A percentile compares a stretch with the other conserved stretches of the same genome.
These are phyloP conservation scores for Casuarius casuarius DNA, from an alignment of 2,113 vertebrate genomes.

Conservation along the genomic window DNA sequence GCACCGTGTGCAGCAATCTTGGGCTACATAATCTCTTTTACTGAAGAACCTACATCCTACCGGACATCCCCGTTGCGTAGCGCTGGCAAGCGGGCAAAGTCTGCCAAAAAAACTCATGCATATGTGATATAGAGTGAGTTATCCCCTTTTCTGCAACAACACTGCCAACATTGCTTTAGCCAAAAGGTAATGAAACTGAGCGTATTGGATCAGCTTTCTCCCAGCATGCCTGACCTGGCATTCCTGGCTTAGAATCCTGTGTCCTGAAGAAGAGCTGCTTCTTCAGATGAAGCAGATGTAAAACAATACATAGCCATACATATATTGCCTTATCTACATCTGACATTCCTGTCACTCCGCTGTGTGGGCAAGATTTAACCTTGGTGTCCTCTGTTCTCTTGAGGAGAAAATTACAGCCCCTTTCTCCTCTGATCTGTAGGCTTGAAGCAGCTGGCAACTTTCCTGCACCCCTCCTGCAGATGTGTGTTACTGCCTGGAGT, in stretches of 20 bases:
- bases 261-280: not conserved
- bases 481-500: not conserved
- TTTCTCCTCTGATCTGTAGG: conserved; percentile 35
- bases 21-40: not conserved
- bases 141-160: not conserved
- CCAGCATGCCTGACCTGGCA: not conserved
- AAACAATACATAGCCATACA: not conserved
- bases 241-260: not conserved
- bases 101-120: not conserved
- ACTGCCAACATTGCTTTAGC: not conserved
- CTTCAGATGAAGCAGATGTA: not conserved
- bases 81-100: not conserved
- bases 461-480: conserved; percentile 3
- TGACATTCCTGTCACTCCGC: not conserved
- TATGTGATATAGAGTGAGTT: not conserved
- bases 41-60: not conserved
- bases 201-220: not conserved
- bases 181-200: not conserved
- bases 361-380: not conserved
- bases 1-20: rapidly evolving
- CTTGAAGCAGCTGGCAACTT: conserved; percentile 28
- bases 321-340: not conserved
- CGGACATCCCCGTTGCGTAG: not conserved
- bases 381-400: conserved; percentile 2
- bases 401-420: conserved; percentile 28